phyloP scores from a whole-genome alignment of 2,113 vertebrate species.

The Myrmecobius fasciatus region DNA sequence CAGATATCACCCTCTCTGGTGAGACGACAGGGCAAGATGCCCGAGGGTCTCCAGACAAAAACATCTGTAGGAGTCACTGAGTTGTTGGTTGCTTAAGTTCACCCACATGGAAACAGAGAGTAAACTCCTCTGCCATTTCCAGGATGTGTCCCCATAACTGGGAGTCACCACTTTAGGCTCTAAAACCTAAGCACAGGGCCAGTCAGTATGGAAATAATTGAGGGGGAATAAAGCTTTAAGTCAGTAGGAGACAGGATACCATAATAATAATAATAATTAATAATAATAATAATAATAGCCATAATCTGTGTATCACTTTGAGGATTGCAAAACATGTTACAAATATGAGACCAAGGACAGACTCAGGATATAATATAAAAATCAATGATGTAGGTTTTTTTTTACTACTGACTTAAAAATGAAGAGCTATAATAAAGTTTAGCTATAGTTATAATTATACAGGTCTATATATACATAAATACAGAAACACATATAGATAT shows the following conservation, averaged over 20 bases:
- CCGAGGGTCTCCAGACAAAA: conserved; percentile 77
- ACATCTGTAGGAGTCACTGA: conserved; percentile 82
- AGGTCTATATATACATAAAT: not conserved
- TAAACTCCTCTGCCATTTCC: conserved; percentile 68
- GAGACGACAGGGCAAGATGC: conserved; percentile 77
- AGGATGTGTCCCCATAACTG: conserved; percentile 70
- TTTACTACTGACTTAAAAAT: not conserved
- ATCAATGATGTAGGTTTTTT: not conserved
- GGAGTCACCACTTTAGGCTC: conserved; percentile 62
- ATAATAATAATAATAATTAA: not conserved
- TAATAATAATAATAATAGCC: not conserved
- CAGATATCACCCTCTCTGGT: conserved; percentile 77
- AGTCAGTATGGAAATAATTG: conserved; percentile 66
- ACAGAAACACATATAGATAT: not conserved
- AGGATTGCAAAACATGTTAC: not conserved
- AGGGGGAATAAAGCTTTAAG: conserved; percentile 20
- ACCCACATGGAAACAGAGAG: conserved; percentile 74
- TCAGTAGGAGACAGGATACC: not conserved
- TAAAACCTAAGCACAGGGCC: conserved; percentile 66
- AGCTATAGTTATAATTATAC: not conserved
- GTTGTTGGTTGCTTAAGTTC: conserved; percentile 81
- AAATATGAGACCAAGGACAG: not conserved
- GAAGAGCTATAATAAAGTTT: not conserved
- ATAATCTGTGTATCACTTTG: not conserved
- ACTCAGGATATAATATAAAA: not conserved